Base-by-base conservation (phyloP, 2,888 invertebrate species). In the Scrobipalpa atriplicella region DNA sequence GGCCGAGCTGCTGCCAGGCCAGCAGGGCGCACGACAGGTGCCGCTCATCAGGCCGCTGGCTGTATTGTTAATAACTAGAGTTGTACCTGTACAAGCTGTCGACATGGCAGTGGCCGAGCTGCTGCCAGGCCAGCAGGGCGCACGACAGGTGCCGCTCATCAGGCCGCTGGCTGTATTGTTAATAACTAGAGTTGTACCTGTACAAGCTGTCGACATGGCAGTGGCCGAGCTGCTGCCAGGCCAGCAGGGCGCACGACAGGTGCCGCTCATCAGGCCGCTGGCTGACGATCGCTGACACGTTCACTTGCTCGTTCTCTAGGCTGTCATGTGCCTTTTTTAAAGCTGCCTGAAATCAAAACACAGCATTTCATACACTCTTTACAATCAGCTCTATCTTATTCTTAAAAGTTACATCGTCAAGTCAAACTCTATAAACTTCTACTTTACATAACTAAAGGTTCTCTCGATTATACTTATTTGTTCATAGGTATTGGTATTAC, bases 191-290 rank as follows among this genome's bases (percentile, higher is more conserved):
- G 29, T 29, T 5, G 2, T 29, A 29, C 29, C 80, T 72, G 72
- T 80, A 82, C 18, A 92, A 83, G 69, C 87, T 87, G 21, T 85
- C 88, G 0, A 80, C 75, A 54, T 78, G 71, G 1, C 62, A 69
- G 70, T 90, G 89, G 0, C 90, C 91, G 2, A 92, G 81, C 63
- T 86, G 84, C 70, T 89, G 87, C 92, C 92, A 92, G 0, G 92
- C 92, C 47, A 92, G 83, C 51, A 92, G 21, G 1, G 92, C 91
- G 67, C 89, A 91, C 3, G 82, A 75, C 21, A 92, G 68, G 68
- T 92, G 78, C 64, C 86, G 82, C 39, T 86, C 80, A 68, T 84
- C 86, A 0, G 85, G 77, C 6, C 71, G 65, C 66, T 82, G 75
- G 0, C 79, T 68, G 18, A 77, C 68, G 47, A 80, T 67, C 2